A percentile compares a stretch with the other conserved stretches of the same genome.
Evolutionary conservation across 2,113 vertebrate genomes (phyloP).

Genomic region (Peromyscus maniculatus): DNA sequence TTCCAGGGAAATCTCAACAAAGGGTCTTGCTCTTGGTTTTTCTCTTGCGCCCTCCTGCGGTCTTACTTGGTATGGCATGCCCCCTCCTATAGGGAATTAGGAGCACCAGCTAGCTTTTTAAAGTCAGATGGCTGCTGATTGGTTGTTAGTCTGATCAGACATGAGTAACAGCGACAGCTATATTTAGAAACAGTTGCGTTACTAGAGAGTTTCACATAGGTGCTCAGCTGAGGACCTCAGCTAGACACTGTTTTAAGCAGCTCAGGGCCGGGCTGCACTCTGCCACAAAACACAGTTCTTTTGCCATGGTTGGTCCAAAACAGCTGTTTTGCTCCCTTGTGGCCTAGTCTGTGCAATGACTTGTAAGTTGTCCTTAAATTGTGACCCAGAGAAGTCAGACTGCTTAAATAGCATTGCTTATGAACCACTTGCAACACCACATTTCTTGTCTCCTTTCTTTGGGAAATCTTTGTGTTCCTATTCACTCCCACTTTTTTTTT

Average conservation of each 20-base stretch:
- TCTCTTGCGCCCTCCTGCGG: not conserved
- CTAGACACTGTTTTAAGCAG: not conserved
- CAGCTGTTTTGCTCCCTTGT: not conserved
- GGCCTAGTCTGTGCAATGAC: not conserved
- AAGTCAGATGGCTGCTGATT: conserved; percentile 14
- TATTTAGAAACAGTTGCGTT: not conserved
- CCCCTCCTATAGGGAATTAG: not conserved
- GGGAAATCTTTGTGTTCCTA: not conserved
- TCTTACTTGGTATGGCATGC: not conserved
- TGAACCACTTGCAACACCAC: not conserved
- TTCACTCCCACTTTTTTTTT: not conserved
- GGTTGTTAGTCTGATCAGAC: not conserved
- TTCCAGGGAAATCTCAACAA: not conserved
- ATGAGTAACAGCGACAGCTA: not conserved
- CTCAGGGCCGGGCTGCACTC: not conserved
- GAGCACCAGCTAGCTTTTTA: not conserved
- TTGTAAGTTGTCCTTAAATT: conserved; percentile 21
- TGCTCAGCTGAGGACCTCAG: not conserved
- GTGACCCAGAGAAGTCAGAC: not conserved
- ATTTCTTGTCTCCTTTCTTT: not conserved
- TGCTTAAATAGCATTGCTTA: not conserved
- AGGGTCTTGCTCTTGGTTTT: not conserved
- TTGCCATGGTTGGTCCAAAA: not conserved
- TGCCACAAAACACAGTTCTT: not conserved
- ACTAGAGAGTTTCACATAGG: not conserved